Percentiles rank a stretch among this genome's conserved stretches.
Conservation (phyloP, 2,797 vertebrate species). For the Myiotriccus ornatus region DNA sequence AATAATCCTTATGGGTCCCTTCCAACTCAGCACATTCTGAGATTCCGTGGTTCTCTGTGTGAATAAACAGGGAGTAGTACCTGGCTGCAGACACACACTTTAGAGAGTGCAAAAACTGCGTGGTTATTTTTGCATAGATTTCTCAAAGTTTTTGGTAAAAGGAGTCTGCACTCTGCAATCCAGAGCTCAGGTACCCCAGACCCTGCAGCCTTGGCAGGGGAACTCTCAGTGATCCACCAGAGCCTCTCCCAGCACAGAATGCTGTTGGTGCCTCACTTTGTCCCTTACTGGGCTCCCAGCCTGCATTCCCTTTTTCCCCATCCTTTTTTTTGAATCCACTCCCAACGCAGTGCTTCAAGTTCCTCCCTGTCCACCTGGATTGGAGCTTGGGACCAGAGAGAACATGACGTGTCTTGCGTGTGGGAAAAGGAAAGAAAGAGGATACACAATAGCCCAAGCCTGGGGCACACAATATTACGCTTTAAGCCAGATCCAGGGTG, state of each 20-base stretch:
- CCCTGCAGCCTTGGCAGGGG: accelerated
- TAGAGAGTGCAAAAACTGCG: neutral
- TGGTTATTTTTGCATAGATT: neutral
- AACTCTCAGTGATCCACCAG: neutral
- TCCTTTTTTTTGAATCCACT: neutral
- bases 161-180: neutral
- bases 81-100: accelerated
- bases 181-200: neutral
- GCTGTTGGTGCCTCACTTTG: accelerated
- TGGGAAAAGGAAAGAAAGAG: neutral
- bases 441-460: neutral
- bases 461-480: neutral
- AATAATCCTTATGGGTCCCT: neutral
- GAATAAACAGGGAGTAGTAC: neutral
- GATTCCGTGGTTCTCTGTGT: neutral
- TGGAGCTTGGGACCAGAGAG: neutral
- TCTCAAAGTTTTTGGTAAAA: neutral
- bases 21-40: neutral
- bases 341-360: neutral
- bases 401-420: neutral
- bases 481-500: neutral
- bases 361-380: neutral
- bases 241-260: neutral
- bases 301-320: neutral
- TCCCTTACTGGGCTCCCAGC: neutral